Conservation (phyloP, 2,113 vertebrate genomes). For the Brachionichthys hirsutus region DNA sequence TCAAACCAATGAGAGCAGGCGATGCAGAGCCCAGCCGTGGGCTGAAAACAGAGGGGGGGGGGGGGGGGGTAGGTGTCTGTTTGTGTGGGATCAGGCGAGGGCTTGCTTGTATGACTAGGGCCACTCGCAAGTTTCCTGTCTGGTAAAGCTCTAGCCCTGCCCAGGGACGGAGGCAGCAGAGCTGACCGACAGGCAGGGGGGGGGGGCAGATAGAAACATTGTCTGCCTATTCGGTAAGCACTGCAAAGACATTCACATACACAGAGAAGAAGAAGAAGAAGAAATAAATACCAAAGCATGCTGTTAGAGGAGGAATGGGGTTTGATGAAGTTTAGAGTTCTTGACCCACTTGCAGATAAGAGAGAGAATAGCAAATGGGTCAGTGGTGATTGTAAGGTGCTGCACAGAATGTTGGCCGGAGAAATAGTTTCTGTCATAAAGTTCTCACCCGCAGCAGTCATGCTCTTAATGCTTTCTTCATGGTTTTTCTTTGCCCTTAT, state of each 20-base stretch:
- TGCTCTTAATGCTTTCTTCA: constrained; percentile 22
- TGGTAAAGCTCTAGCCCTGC: constrained; percentile 74
- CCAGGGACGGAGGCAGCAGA: constrained; percentile 75
- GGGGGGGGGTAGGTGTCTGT: constrained; percentile 73
- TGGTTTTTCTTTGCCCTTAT: constrained; percentile 12
- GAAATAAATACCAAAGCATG: constrained; percentile 57
- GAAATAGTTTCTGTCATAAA: constrained; percentile 24
- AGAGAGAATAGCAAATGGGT: constrained; percentile 66
- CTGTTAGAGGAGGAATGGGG: constrained; percentile 45
- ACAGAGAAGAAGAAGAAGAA: constrained; percentile 49
- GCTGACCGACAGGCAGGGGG: constrained; percentile 70
- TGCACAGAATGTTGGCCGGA: constrained; percentile 42
- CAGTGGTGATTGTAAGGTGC: constrained; percentile 58
- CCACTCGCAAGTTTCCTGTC: constrained; percentile 81
- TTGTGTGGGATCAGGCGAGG: constrained; percentile 84
- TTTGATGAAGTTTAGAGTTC: constrained; percentile 73
- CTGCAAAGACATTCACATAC: constrained; percentile 50
- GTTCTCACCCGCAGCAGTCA: constrained; percentile 26
- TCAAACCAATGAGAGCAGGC: constrained; percentile 70
- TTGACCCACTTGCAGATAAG: constrained; percentile 78
- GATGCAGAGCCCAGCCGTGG: constrained; percentile 78
- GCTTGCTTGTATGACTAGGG: constrained; percentile 81
- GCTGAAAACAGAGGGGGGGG: constrained; percentile 78
- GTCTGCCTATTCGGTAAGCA: constrained; percentile 74
- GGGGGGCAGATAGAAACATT: constrained; percentile 63